Conservation (phyloP, 2,888 invertebrate species). For the Timandra comae region DNA sequence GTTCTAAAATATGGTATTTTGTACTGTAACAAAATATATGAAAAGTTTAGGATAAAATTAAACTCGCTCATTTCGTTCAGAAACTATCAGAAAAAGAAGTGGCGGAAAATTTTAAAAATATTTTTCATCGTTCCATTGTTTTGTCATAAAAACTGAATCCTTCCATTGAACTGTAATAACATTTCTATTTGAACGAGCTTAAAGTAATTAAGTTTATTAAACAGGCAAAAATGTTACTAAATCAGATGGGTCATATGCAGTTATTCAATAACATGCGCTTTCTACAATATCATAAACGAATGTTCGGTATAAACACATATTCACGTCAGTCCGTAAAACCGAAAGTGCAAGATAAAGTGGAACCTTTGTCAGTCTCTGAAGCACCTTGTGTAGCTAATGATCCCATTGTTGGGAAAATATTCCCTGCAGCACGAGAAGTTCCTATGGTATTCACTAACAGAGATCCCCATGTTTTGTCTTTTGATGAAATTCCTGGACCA, state of each 20-base stretch:
- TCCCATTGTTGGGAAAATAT: conserved; percentile 33
- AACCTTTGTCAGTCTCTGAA: conserved; percentile 10
- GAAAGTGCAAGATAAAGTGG: conserved; percentile 22
- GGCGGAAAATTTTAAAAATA: conserved; percentile 38
- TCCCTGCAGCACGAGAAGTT: conserved; percentile 38
- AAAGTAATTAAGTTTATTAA: neutral
- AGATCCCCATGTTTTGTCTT: conserved; percentile 58
- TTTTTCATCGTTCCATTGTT: conserved; percentile 31
- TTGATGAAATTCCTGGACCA: conserved; percentile 82
- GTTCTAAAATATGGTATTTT: too few species aligned
- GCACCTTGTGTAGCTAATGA: conserved; percentile 11
- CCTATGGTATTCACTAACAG: conserved; percentile 49
- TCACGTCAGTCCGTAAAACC: conserved; percentile 30
- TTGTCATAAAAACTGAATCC: conserved; percentile 14
- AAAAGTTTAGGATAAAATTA: too few species aligned
- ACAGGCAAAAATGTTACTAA: conserved; percentile 33
- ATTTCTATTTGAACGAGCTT: conserved; percentile 13
- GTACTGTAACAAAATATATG: too few species aligned
- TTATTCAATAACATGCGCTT: conserved; percentile 23
- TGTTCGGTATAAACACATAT: conserved; percentile 22
- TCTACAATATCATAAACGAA: conserved; percentile 25
- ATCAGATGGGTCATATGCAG: conserved; percentile 33
- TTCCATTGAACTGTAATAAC: conserved; percentile 11
- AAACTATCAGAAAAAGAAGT: too few species aligned
- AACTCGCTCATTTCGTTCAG: too few species aligned